These are phyloP conservation scores for Pharmacophagus antenor DNA, from an alignment of 2,888 invertebrate species.

Conservation along the genomic window DNA sequence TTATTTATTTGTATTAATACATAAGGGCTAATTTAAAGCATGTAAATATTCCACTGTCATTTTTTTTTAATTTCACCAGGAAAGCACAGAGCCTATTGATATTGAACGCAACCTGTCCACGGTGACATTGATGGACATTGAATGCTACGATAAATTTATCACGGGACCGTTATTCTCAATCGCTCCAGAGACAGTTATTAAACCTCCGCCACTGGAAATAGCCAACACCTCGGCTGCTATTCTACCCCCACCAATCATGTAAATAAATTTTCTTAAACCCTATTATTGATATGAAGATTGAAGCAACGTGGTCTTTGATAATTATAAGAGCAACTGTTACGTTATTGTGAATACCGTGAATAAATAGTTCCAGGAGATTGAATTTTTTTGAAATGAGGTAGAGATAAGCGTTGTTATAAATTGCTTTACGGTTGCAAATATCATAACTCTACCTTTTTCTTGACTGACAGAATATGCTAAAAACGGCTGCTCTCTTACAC, in stretches of 20 bases:
- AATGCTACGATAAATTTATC: slow-evolving; percentile 85
- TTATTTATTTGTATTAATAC: neutral
- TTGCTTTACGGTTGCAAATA: no score
- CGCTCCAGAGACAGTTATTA: neutral
- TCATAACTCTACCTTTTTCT: no score
- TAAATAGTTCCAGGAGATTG: no score
- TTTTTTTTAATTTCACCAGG: slow-evolving; percentile 42
- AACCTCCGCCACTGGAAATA: slow-evolving; percentile 32
- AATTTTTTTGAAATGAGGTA: no score
- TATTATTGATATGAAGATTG: neutral
- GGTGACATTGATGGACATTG: slow-evolving; percentile 84
- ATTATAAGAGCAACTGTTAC: neutral
- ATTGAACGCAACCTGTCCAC: slow-evolving; percentile 81
- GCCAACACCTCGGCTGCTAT: slow-evolving; percentile 36
- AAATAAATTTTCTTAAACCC: slow-evolving; percentile 29
- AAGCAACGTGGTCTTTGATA: neutral
- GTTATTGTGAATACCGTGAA: no score
- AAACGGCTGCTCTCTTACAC: no score
- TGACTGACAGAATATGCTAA: no score
- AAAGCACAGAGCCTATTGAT: slow-evolving; percentile 83
- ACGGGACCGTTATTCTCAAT: slow-evolving; percentile 36
- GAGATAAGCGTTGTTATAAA: no score
- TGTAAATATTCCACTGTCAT: no score
- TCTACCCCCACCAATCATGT: slow-evolving; percentile 53
- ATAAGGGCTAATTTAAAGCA: neutral